A percentile compares a stretch with the other conserved stretches of the same genome.
Evolutionary conservation across 2,797 vertebrate species (phyloP).

Genomic region (Oceanodroma leucorhoa): DNA sequence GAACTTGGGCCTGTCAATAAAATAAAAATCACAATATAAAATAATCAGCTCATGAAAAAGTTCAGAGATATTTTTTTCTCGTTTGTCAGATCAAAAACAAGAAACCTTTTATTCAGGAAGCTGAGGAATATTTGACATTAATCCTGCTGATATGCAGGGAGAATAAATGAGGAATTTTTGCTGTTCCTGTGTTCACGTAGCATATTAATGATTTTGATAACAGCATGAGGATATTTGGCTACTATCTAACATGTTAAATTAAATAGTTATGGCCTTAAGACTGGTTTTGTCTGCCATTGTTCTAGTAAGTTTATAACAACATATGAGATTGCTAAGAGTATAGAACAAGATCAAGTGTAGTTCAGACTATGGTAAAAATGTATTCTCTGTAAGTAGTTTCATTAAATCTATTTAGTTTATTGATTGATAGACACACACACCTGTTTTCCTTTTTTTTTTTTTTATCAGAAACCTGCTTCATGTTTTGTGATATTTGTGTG

Average conservation of each 20-base stretch:
- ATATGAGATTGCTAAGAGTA: neutral
- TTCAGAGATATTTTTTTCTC: conserved; percentile 45
- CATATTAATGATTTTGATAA: conserved; percentile 40
- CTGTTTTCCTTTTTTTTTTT: neutral
- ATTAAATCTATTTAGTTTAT: neutral
- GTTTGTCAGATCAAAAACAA: conserved; percentile 49
- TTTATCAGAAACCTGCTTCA: neutral
- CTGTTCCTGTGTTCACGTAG: neutral
- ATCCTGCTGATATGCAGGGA: conserved; percentile 8
- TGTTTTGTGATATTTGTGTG: neutral
- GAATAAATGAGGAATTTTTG: conserved; percentile 37
- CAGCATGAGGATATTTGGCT: neutral
- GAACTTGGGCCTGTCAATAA: neutral
- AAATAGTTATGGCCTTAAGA: neutral
- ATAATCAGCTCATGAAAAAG: conserved; percentile 27
- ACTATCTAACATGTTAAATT: neutral
- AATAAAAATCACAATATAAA: neutral
- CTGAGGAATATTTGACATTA: conserved; percentile 40
- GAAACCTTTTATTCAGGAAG: conserved; percentile 27
- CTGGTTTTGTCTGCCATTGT: neutral
- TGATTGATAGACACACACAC: neutral
- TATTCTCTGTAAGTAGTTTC: neutral
- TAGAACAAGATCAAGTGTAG: neutral
- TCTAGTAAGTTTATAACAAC: neutral
- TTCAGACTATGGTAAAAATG: neutral